phyloP scores from a whole-genome alignment of 2,888 invertebrate genomes.

The Frankliniella fusca region DNA sequence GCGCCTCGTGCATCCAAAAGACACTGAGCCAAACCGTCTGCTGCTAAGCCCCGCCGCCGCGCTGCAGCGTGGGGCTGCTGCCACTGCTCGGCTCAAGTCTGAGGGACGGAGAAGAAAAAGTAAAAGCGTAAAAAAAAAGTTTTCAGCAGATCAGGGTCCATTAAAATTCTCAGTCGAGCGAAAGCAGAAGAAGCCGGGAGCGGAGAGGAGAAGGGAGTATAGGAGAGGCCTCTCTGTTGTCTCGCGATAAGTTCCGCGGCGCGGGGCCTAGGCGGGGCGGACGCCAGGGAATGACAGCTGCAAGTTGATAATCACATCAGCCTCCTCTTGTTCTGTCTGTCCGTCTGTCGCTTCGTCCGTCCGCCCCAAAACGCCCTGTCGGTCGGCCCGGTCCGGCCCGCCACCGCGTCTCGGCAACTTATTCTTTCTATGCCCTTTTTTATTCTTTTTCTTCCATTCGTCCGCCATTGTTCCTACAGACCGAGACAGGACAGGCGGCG shows the following conservation, averaged over 20 bases:
- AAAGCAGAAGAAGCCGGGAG: not conserved
- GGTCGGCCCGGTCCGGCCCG: not conserved
- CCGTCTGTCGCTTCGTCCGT: not conserved
- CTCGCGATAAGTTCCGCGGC: conserved; percentile 15
- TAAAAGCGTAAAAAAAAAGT: too few relatives aligned
- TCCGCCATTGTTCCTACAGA: not conserved
- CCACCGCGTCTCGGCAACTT: not conserved
- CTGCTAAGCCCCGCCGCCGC: too few relatives aligned
- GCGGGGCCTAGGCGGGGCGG: too few relatives aligned
- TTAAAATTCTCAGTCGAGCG: not conserved
- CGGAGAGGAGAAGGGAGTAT: not conserved
- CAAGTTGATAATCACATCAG: conserved; percentile 8
- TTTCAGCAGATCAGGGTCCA: not conserved
- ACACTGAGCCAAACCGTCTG: too few relatives aligned
- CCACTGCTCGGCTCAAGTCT: too few relatives aligned
- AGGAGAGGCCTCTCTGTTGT: not conserved
- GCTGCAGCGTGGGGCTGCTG: too few relatives aligned
- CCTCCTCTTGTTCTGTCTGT: not conserved
- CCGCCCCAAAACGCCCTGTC: not conserved
- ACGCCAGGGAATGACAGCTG: too few relatives aligned
- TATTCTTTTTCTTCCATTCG: not conserved
- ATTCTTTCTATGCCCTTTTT: not conserved
- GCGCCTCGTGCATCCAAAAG: too few relatives aligned
- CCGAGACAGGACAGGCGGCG: not conserved
- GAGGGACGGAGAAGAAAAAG: too few relatives aligned